Conservation (phyloP, 2,113 vertebrate species). For the Colinus virginianus region DNA sequence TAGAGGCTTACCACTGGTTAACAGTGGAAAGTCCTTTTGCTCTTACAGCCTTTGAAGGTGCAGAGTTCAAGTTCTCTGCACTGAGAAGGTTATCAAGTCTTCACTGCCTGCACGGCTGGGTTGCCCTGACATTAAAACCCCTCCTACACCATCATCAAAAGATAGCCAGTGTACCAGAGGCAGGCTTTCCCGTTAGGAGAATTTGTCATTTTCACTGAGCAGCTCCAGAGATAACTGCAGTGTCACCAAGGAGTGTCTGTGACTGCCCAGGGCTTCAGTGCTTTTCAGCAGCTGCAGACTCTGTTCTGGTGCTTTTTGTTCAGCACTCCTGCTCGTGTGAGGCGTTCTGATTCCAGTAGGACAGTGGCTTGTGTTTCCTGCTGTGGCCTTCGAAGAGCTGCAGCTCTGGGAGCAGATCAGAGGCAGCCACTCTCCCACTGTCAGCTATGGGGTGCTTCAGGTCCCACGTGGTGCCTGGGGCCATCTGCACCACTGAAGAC, state of each 20-base stretch:
- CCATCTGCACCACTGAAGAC: fast-evolving
- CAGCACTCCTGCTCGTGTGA: not conserved
- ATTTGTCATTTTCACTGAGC: not conserved
- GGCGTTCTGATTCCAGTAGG: not conserved
- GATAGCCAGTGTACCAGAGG: fast-evolving
- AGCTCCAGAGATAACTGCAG: fast-evolving
- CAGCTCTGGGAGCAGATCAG: not conserved
- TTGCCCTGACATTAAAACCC: not conserved
- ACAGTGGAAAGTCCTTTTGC: not conserved
- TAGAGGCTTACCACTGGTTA: not conserved
- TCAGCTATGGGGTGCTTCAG: fast-evolving
- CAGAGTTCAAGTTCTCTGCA: fast-evolving
- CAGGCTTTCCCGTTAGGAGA: not conserved
- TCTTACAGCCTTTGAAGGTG: fast-evolving
- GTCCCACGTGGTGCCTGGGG: fast-evolving
- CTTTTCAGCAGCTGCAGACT: not conserved
- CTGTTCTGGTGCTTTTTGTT: fast-evolving
- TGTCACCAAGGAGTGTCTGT: fast-evolving
- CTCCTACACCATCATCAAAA: not conserved
- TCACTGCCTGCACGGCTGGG: fast-evolving
- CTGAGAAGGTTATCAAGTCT: fast-evolving
- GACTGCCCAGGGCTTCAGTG: not conserved
- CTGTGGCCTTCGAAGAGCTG: not conserved
- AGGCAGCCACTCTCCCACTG: not conserved
- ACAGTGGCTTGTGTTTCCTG: not conserved